Base-by-base conservation (phyloP, 2,888 invertebrate genomes). In the Cyclophora punctaria region DNA sequence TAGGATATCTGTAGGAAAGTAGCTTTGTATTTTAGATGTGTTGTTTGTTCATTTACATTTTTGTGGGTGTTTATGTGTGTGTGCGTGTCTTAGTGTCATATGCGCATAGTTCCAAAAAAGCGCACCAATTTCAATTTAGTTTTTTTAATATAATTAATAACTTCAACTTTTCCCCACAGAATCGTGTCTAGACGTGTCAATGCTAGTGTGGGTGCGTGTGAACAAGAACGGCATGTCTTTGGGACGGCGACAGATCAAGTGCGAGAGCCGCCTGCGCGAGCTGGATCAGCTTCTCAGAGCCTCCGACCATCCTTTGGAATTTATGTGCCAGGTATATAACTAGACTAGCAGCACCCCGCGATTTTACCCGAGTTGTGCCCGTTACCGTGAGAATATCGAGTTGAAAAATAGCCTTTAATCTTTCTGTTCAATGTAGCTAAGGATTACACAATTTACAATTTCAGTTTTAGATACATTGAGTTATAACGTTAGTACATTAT, bases 161-260 rank as follows among this genome's bases (percentile, higher is more conserved):
- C 41, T 48, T 42, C 5, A 45, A 34, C 20, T 43, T 49, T 7
- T 45, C 53, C 55, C 70, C 68, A 3, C 68, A 91, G 95, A 95
- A 63, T 91, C 91, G 49, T 94, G 95, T 70, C 90, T 95, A 64
- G 95, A 95, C 73, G 93, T 94, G 1, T 96, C 95, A 2, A 94
- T 94, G 83, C 90, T 95, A 68, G 93, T 96, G 7, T 94, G 94
- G 74, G 92, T 96, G 37, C 90, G 94, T 45, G 93, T 96, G 43
- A 93, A 93, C 70, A 94, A 94, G 73, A 96, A 96, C 69, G 95
- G 95, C 3, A 92, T 92, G 67, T 90, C 94, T 3, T 87, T 96
- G 34, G 96, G 96, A 0, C 91, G 93, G 44, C 86, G 95, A n/a
- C 95, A 95, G 66, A 93, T 96, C 62, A 96, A 96, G 77, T 96